Base-by-base conservation (phyloP, 2,888 invertebrate species). In the Teleogryllus oceanicus region DNA sequence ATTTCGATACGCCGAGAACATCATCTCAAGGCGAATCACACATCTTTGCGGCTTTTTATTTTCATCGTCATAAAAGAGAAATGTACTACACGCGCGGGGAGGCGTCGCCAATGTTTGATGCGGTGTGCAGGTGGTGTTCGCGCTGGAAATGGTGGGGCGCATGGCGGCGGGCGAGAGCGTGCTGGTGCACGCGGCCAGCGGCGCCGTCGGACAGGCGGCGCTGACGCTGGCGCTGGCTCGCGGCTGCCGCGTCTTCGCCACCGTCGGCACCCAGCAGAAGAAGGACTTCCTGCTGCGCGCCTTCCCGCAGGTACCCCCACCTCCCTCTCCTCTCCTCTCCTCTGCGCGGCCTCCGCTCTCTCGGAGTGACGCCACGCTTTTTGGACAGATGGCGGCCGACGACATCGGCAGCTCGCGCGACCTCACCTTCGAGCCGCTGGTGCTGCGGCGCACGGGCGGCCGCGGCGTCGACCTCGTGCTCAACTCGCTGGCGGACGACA, bases 401-500 rank as follows among this genome's bases (percentile, higher is more conserved):
- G 62, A 62, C n/a, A 62, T 62, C 92, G 0, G 92, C 93, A 1
- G 8, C n/a, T 13, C 62, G 62, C 62, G 62, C 13, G 62, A 62
- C 62, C 62, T 62, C 16, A 12, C 16, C 62, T 99, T 99, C 86
- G 97, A 98, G 86, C 90, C 92, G 83, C 92, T 97, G 91, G 90
- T 99, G 79, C 89, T 93, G 83, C 89, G 89, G 78, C 90, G 92
- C 84, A 98, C 98, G 0, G 89, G 92, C 11, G 97, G 98, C 18
- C 89, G 90, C 83, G 97, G 98, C 74, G 98, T 99, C 0, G 95
- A 99, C 85, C 88, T 97, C 79, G 94, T 98, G n/a, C 88, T 96
- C 12, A 99, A 99, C 87, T 97, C 97, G 0, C 87, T 99, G 75
- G 92, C 97, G 0, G 97, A 96, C 85, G 97, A 98, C 76, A 97